Base-by-base conservation (phyloP, 2,888 invertebrate genomes). In the Parapristionchus giblindavisi region DNA sequence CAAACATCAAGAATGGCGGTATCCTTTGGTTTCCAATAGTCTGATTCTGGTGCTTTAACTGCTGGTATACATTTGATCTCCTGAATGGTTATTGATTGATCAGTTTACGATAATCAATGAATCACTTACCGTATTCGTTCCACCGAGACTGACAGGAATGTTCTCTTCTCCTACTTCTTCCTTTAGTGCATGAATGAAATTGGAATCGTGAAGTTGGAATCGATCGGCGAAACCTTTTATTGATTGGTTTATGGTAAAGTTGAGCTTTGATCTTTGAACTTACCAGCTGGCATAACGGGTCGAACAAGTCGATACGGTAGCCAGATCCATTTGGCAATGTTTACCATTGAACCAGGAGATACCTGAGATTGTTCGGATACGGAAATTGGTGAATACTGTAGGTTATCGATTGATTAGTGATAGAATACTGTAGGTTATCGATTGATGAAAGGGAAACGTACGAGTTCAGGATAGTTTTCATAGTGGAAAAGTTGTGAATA, bases 381-480 rank as follows among this genome's bases (percentile, higher is more conserved):
- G 32, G 32, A 60, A 32, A 65, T 54, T 6, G 17, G 17, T 34
- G 27, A 29, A 40, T 75, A 24, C n/a, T 6, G 56, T 24, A 11
- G 56, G 24, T 27, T 68, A 34, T 24, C 27, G 63, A 36, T 34
- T 24, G 5, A 34, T 51, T 24, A 21, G n/a, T 32, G 3, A 51
- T 27, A 11, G 66, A 8, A 17, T 1, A 0, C n/a, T n/a, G n/a
- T 32, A 21, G 48, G 6, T 52, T 52, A 34, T 52, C 34, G 66
- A 66, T 66, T 54, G 17, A 40, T 54, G 17, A 56, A 21, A 8
- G 11, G 8, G 14, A 8, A 56, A 34, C 80, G 79, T 43, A 87
- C 86, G 70, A 87, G 78, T 71, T 88, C 87, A 2, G 88, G 88
- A 66, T 87, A 88, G 79, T 88, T 86, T 60, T 88, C 87, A 76